Conservation (phyloP, 2,888 invertebrate genomes). For the Azorinus chamasolen region DNA sequence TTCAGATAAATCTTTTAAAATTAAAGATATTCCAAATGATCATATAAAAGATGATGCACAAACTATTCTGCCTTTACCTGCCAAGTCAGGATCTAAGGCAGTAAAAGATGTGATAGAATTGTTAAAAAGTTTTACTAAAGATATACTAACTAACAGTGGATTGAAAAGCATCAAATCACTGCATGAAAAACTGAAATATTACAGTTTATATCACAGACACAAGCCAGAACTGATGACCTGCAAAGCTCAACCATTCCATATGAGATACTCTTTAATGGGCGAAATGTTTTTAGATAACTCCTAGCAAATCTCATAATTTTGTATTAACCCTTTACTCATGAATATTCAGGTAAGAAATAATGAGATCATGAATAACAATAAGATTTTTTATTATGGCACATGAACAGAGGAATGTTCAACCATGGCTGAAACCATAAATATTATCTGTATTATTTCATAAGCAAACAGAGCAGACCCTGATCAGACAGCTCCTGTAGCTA, state of each 20-base stretch:
- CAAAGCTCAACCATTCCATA: constrained; percentile 93
- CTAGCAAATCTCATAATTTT: too few species aligned
- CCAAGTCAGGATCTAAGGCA: constrained; percentile 21
- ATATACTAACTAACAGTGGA: constrained; percentile 41
- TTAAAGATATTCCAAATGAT: too few species aligned
- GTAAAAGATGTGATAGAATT: constrained; percentile 41
- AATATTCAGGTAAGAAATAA: too few species aligned
- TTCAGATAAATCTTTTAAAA: background rate
- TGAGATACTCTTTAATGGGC: constrained; percentile 92
- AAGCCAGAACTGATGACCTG: constrained; percentile 90
- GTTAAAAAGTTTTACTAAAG: constrained; percentile 49
- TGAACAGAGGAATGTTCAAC: too few species aligned
- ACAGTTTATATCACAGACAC: constrained; percentile 67
- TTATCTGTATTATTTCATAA: too few species aligned
- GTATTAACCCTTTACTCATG: too few species aligned
- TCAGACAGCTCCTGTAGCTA: too few species aligned
- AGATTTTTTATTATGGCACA: too few species aligned
- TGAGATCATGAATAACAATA: too few species aligned
- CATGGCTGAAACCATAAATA: too few species aligned
- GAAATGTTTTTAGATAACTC: constrained; percentile 89
- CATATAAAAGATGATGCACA: constrained; percentile 3
- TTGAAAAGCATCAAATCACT: constrained; percentile 47
- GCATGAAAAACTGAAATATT: constrained; percentile 65
- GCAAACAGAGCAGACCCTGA: too few species aligned
- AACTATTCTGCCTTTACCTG: too few species aligned